Conservation (phyloP, 2,113 vertebrate genomes). For the Hiodon alosoides region DNA sequence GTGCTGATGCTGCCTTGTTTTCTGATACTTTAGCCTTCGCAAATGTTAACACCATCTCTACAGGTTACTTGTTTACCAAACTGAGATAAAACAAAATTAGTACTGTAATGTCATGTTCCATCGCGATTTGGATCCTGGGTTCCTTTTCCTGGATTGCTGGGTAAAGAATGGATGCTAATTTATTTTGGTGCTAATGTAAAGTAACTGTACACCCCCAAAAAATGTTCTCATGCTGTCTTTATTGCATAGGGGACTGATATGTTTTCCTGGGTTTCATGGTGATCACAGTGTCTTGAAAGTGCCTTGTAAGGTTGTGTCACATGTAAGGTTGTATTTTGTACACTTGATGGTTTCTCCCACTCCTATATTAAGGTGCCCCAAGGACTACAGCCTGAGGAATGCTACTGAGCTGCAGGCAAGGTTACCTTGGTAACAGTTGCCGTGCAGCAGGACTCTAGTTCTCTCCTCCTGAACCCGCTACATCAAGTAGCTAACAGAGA, state of each 20-base stretch:
- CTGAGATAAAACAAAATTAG: too few relatives aligned
- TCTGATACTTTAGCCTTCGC: too few relatives aligned
- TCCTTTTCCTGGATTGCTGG: neutral
- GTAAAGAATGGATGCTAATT: neutral
- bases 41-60: too few relatives aligned
- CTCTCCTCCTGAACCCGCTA: conserved; percentile 58
- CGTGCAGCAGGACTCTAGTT: conserved; percentile 52
- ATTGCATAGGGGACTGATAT: neutral
- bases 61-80: too few relatives aligned
- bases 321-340: conserved; percentile 5
- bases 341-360: conserved; percentile 56
- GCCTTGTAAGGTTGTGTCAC: too few relatives aligned
- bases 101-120: too few relatives aligned
- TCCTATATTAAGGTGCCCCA: conserved; percentile 77
- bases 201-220: too few relatives aligned
- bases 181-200: too few relatives aligned
- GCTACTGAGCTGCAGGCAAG: conserved; percentile 62
- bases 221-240: too few relatives aligned
- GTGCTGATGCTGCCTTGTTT: too few relatives aligned
- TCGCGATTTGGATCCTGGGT: too few relatives aligned
- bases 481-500: conserved; percentile 55
- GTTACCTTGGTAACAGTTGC: conserved; percentile 79
- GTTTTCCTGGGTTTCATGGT: conserved; percentile 15
- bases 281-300: neutral
- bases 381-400: conserved; percentile 59